Evolutionary conservation across 2,797 vertebrate genomes (phyloP), one percentile per base, ranked within the genome.

Genomic region (Platalea minor): DNA sequence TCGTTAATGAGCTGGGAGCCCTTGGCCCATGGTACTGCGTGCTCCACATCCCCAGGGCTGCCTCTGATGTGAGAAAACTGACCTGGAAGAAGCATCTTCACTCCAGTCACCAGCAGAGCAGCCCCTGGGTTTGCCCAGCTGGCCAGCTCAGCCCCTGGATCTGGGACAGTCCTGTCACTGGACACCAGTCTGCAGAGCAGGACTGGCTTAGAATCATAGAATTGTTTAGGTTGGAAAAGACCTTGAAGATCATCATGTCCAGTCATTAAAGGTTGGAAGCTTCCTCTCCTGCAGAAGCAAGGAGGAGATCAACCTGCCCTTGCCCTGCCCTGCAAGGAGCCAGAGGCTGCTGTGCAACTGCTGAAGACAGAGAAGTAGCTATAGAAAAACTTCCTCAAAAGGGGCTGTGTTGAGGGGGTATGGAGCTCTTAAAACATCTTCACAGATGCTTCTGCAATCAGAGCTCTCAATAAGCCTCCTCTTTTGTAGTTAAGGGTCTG

Each of bases 361-460:
- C 81, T 70, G 56, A 28, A 88, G 61, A 84, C 69, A 76, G 17
- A 67, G 60, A 78, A 89, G 56, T 23, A 73, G 56, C 63, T 93
- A 17, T 3, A 64, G 93, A 91, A 88, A 78, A 43, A 83, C 35
- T 53, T 91, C 46, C 60, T 86, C 61, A 64, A 68, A 85, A 88
- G 69, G 51, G 54, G 15, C 53, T 78, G 45, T 28, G 65, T 74
- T 89, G 88, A 94, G 48, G 91, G 69, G 54, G 70, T 59, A 70
- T 7, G 39, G 59, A 86, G 77, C 83, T 91, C 93, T 93, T 81
- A 69, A 72, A 82, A 61, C 91, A 91, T 95, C 96, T 96, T 94
- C 95, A 88, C 75, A 93, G 91, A 79, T 77, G 67, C 89, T 96
- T 95, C 77, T 91, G 85, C 78, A 95, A 95, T 96, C 96, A 96